A percentile compares a stretch with the other conserved stretches of the same genome.
These are phyloP conservation scores for Caenorhabditis parvicauda DNA, from an alignment of 2,888 invertebrate species.

Conservation along the genomic window DNA sequence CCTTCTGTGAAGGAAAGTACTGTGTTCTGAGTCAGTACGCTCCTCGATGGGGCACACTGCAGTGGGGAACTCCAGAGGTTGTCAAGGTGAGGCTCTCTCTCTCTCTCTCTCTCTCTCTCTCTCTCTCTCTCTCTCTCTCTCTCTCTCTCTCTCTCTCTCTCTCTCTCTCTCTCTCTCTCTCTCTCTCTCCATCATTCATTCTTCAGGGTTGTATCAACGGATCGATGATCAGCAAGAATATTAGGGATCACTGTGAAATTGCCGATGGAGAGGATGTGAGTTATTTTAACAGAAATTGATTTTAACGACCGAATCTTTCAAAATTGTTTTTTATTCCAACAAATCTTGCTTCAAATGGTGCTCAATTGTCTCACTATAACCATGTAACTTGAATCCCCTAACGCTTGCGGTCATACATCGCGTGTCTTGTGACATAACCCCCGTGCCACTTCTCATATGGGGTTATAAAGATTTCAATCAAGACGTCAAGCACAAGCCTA, in stretches of 20 bases:
- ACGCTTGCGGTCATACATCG: no score
- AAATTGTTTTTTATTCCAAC: no score
- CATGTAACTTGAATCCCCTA: no score
- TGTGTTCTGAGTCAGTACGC: slow-evolving; percentile 43
- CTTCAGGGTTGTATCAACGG: slow-evolving; percentile 56
- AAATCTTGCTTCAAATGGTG: no score
- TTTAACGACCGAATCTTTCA: not conserved
- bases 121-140: not conserved
- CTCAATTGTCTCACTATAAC: no score
- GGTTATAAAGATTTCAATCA: no score
- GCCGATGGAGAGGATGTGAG: slow-evolving; percentile 23
- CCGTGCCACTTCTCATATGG: no score
- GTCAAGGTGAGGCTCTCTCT: slow-evolving; percentile 47
- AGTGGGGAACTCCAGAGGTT: slow-evolving; percentile 49
- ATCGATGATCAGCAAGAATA: slow-evolving; percentile 43
- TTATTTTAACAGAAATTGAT: not conserved
- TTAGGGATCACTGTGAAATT: slow-evolving; percentile 53
- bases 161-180: not conserved
- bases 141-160: not conserved
- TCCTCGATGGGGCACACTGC: slow-evolving; percentile 53
- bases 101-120: not conserved
- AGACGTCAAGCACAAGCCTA: no score
- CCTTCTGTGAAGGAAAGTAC: slow-evolving; percentile 45
- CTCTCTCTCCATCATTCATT: not conserved
- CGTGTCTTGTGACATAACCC: no score